Base-by-base conservation (phyloP, 2,888 invertebrate species). In the Limnephilus lunatus region DNA sequence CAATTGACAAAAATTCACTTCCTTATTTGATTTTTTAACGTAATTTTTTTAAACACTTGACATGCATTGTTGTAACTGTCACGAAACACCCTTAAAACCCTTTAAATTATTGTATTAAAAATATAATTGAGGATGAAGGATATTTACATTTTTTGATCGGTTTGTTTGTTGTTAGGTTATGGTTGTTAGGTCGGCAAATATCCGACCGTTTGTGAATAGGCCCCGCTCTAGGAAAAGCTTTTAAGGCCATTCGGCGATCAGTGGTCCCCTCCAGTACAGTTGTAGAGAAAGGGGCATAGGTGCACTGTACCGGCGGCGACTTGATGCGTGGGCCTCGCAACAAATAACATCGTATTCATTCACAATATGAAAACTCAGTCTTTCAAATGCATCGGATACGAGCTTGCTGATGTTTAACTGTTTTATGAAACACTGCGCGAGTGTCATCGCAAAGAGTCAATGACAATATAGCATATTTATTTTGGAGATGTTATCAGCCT, bases 201-300 rank as follows among this genome's bases (percentile, higher is more conserved):
- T 48, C 92, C 90, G 91, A 92, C 91, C 88, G 88, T 39, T 83
- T 90, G 82, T 92, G 92, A 90, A 48, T 81, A 82, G 88, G 48
- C 82, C 86, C 89, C 91, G 82, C 85, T 81, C 80, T 89, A 83
- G 32, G 81, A 85, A 80, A 89, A 89, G 89, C 92, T 92, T 92
- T 92, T 92, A 92, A 91, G 92, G 92, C 92, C 88, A n/a, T 81
- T 53, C 80, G 32, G 32, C 81, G 80, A 25, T 31, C 53, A 53
- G 48, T 68, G 80, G 82, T 88, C 85, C 91, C 92, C 90, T 83
- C 92, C 91, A 83, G 82, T 39, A 12, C 31, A 15, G 85, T 85
- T 83, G 15, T 83, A 89, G 91, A 91, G 91, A 91, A 91, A 91
- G 91, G 91, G 91, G 91, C 89, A 83, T 82, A 87, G 88, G 80